A percentile compares a stretch with the other conserved stretches of the same genome.
Evolutionary conservation across 1,140 invertebrate species (phyloP).

Genomic region (Zaprionus capensis): DNA sequence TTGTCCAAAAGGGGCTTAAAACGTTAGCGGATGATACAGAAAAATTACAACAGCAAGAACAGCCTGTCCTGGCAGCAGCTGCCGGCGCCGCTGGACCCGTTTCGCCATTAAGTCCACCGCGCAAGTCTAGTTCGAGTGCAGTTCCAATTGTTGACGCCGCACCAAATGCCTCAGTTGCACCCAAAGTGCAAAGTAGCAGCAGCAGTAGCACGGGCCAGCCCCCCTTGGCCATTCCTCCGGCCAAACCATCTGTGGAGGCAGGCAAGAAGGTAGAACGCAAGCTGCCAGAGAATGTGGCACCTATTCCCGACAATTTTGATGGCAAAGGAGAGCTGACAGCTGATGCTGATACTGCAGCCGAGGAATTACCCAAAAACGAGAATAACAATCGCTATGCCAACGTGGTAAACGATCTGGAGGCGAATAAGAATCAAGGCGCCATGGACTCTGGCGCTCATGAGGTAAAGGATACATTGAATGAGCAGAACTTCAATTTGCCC

Average conservation of each 20-base stretch:
- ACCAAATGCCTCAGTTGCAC: slow-evolving; percentile 54
- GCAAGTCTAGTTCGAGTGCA: slow-evolving; percentile 54
- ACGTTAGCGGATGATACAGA: slow-evolving; percentile 40
- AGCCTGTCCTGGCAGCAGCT: slow-evolving; percentile 49
- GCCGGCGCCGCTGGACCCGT: slow-evolving; percentile 38
- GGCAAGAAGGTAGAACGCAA: slow-evolving; percentile 57
- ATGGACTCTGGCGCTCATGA: slow-evolving; percentile 81
- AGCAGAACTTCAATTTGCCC: slow-evolving; percentile 78
- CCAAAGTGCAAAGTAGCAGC: slow-evolving; percentile 57
- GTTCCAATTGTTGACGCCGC: slow-evolving; percentile 30
- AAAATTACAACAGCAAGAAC: slow-evolving; percentile 54
- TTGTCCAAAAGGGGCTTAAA: slow-evolving; percentile 65
- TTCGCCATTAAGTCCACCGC: slow-evolving; percentile 68
- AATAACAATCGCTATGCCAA: slow-evolving; percentile 82
- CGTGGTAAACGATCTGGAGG: slow-evolving; percentile 63
- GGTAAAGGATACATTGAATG: slow-evolving; percentile 78
- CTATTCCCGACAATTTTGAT: slow-evolving; percentile 81
- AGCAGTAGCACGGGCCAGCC: slow-evolving; percentile 69
- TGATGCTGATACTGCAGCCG: slow-evolving; percentile 64
- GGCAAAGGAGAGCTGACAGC: slow-evolving; percentile 52
- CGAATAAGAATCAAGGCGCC: slow-evolving; percentile 60
- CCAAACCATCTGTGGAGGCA: slow-evolving; percentile 47
- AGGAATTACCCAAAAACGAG: slow-evolving; percentile 72
- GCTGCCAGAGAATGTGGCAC: slow-evolving; percentile 80
- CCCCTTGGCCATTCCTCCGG: slow-evolving; percentile 65